These are phyloP conservation scores for Sinella curviseta DNA, from an alignment of 1,140 invertebrate genomes.

Conservation along the genomic window DNA sequence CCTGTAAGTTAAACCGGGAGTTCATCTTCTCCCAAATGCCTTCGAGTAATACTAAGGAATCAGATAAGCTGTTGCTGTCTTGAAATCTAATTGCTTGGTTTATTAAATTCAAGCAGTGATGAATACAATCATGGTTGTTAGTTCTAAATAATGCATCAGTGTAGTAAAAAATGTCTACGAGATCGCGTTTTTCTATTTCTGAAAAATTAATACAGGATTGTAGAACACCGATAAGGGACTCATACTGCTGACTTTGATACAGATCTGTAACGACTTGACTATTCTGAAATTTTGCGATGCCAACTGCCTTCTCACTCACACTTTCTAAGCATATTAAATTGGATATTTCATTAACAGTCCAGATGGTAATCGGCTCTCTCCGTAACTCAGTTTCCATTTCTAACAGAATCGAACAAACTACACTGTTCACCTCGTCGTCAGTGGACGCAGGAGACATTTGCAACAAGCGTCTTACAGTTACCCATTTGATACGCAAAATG, in stretches of 20 bases:
- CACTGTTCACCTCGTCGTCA: not conserved
- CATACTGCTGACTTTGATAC: slow-evolving; percentile 32
- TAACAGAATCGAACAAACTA: not conserved
- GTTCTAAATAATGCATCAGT: slow-evolving; percentile 37
- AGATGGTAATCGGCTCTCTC: not conserved
- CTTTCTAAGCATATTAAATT: slow-evolving; percentile 13
- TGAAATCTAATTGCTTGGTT: slow-evolving; percentile 13
- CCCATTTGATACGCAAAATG: not conserved
- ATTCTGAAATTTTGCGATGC: slow-evolving; percentile 37
- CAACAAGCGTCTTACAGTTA: not conserved
- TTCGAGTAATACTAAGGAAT: slow-evolving; percentile 33
- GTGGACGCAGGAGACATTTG: not conserved
- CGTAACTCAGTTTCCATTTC: not conserved
- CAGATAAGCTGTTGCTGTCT: not conserved
- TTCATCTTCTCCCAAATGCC: slow-evolving; percentile 25
- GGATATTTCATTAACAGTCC: not conserved
- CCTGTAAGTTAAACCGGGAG: slow-evolving; percentile 1
- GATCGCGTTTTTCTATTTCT: slow-evolving; percentile 35
- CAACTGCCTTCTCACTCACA: slow-evolving; percentile 28
- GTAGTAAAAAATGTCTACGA: slow-evolving; percentile 31
- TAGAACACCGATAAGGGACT: slow-evolving; percentile 40
- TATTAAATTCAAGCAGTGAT: slow-evolving; percentile 36
- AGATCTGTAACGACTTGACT: slow-evolving; percentile 36
- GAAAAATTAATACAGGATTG: slow-evolving; percentile 12
- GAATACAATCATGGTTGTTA: slow-evolving; percentile 28